phyloP scores from a whole-genome alignment of 2,888 invertebrate genomes.

The Autographa gamma region DNA sequence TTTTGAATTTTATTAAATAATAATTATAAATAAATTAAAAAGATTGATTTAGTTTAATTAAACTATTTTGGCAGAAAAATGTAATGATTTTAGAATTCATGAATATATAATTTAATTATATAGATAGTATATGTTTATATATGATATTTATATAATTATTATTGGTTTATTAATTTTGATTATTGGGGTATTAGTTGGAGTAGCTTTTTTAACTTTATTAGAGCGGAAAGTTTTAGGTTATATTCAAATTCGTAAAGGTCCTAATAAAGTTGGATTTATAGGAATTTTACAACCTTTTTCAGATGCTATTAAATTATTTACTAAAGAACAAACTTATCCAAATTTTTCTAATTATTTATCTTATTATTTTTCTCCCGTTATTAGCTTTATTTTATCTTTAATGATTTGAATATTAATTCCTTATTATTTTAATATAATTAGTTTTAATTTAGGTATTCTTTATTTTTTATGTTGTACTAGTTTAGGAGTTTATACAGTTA shows the following conservation, averaged over 20 bases:
- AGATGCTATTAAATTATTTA: conserved; percentile 93
- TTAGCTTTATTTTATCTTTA: conserved; percentile 90
- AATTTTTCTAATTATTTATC: conserved; percentile 89
- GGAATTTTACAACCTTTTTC: conserved; percentile 92
- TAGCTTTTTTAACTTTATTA: conserved; percentile 92
- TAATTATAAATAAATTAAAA: background rate
- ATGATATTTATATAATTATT: conserved; percentile 79
- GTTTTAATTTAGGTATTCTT: conserved; percentile 89
- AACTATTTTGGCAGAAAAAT: conserved; percentile 81
- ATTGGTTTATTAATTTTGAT: conserved; percentile 86
- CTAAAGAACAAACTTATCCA: conserved; percentile 90
- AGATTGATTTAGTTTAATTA: conserved; percentile 3
- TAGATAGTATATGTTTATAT: conserved; percentile 87
- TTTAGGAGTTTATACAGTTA: conserved; percentile 90
- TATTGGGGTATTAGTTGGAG: conserved; percentile 90
- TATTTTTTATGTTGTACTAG: conserved; percentile 91
- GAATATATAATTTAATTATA: conserved; percentile 86
- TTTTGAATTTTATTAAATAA: conserved; percentile 69
- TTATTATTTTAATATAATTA: conserved; percentile 86
- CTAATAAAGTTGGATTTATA: conserved; percentile 91
- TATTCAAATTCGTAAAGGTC: conserved; percentile 93
- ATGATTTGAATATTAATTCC: conserved; percentile 89
- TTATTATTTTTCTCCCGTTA: conserved; percentile 90
- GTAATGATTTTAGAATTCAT: conserved; percentile 92
- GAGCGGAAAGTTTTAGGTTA: conserved; percentile 92